These are phyloP conservation scores for Lordiphosa clarofinis DNA, from an alignment of 1,140 invertebrate genomes.

Conservation along the genomic window DNA sequence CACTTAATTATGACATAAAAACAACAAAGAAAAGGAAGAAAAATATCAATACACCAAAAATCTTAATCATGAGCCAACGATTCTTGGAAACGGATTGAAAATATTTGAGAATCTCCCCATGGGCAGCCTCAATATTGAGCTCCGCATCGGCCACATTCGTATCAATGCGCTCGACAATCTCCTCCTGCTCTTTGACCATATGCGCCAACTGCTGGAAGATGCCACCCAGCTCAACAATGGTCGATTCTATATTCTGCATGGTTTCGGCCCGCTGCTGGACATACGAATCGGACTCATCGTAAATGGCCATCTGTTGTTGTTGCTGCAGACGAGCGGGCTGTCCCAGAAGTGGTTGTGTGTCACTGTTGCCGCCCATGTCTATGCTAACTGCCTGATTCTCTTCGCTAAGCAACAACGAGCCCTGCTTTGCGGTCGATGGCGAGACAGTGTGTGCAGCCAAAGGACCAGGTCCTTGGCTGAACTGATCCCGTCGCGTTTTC, in stretches of 20 bases:
- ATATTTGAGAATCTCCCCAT: slow-evolving; percentile 98
- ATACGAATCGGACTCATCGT: slow-evolving; percentile 94
- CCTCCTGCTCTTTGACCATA: slow-evolving; percentile 99
- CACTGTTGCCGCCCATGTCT: slow-evolving; percentile 84
- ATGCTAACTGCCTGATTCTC: slow-evolving; percentile 89
- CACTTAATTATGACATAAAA: slow-evolving; percentile 88
- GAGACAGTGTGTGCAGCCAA: slow-evolving; percentile 85
- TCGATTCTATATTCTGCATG: slow-evolving; percentile 99
- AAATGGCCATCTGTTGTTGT: slow-evolving; percentile 85
- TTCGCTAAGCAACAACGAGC: slow-evolving; percentile 81
- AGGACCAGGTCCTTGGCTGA: slow-evolving; percentile 86
- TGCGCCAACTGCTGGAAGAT: slow-evolving; percentile 99
- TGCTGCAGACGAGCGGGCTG: slow-evolving; percentile 53
- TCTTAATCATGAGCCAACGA: slow-evolving; percentile 99
- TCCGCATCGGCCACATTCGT: slow-evolving; percentile 97
- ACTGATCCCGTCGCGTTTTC: slow-evolving; percentile 95
- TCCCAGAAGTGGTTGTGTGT: slow-evolving; percentile 63
- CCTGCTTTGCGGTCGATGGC: slow-evolving; percentile 84
- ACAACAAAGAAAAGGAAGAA: slow-evolving; percentile 99
- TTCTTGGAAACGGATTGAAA: slow-evolving; percentile 98
- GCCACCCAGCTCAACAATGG: slow-evolving; percentile 98
- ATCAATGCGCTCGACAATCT: slow-evolving; percentile 98
- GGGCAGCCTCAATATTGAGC: slow-evolving; percentile 98
- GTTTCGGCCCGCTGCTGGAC: slow-evolving; percentile 95
- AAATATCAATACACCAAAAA: slow-evolving; percentile 98